These are phyloP conservation scores for Isichthys henryi DNA, from an alignment of 2,113 vertebrate species.

Conservation along the genomic window DNA sequence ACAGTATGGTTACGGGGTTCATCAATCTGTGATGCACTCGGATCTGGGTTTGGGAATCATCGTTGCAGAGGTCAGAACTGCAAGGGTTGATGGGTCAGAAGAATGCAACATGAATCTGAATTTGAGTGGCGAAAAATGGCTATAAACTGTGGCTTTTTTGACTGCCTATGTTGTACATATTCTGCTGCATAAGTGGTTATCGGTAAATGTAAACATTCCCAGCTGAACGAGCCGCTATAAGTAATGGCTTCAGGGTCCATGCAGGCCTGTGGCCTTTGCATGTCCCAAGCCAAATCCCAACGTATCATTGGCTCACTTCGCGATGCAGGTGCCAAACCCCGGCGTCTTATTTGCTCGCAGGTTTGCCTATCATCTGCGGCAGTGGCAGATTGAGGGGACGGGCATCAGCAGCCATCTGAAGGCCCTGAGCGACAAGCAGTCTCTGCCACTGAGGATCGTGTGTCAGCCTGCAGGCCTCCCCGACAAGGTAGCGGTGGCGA, in stretches of 20 bases:
- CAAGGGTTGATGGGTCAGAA: too few species aligned
- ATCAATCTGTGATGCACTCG: neutral
- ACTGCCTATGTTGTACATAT: neutral
- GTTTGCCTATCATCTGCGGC: slow-evolving; percentile 94
- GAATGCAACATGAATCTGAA: too few species aligned
- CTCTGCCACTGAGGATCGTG: slow-evolving; percentile 87
- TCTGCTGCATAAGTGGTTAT: neutral
- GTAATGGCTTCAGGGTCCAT: neutral
- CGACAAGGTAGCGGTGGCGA: slow-evolving; percentile 73
- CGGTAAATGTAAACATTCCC: neutral
- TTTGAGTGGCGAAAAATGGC: too few species aligned
- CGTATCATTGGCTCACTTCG: neutral
- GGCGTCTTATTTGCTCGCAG: slow-evolving; percentile 47
- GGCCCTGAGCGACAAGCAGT: slow-evolving; percentile 96
- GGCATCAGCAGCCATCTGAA: slow-evolving; percentile 98
- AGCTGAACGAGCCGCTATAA: neutral
- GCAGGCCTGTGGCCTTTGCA: neutral
- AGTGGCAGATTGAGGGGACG: slow-evolving; percentile 98
- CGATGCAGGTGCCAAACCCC: neutral
- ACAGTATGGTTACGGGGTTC: neutral
- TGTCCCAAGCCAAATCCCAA: neutral
- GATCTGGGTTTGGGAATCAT: neutral
- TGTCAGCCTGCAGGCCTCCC: slow-evolving; percentile 96
- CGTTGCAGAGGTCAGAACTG: too few species aligned
- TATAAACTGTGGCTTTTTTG: neutral